phyloP scores from a whole-genome alignment of 2,797 vertebrate species.

The Myiotriccus ornatus region DNA sequence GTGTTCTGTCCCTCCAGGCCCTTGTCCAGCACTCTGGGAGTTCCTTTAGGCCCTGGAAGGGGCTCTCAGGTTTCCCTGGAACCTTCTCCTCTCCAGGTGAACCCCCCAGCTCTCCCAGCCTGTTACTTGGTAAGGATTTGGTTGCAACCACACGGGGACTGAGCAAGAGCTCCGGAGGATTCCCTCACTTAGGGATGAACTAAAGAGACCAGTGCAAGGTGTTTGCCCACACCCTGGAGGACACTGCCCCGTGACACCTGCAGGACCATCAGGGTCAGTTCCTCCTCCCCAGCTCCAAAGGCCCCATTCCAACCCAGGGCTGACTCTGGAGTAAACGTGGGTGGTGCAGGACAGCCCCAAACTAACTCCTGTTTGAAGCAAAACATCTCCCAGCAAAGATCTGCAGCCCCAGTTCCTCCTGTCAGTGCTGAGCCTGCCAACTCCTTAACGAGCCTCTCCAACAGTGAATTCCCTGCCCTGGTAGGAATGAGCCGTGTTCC shows the following conservation, averaged over 20 bases:
- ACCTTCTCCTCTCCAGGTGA: not conserved
- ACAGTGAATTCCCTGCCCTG: not conserved
- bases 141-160: not conserved
- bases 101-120: not conserved
- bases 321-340: not conserved
- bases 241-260: rapidly evolving
- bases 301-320: rapidly evolving
- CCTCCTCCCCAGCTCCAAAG: not conserved
- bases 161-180: rapidly evolving
- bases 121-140: not conserved
- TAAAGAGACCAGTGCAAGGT: not conserved
- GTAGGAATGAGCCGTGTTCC: not conserved
- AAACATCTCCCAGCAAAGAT: not conserved
- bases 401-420: not conserved
- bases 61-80: not conserved
- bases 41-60: not conserved
- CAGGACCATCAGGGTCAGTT: not conserved
- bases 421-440: not conserved
- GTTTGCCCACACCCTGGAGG: not conserved
- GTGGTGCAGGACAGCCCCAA: not conserved
- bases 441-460: not conserved
- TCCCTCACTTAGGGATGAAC: not conserved
- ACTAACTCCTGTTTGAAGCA: not conserved
- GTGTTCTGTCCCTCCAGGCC: not conserved
- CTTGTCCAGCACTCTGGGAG: not conserved